Conservation (phyloP, 2,888 invertebrate species). For the Pimpla rufipes region DNA sequence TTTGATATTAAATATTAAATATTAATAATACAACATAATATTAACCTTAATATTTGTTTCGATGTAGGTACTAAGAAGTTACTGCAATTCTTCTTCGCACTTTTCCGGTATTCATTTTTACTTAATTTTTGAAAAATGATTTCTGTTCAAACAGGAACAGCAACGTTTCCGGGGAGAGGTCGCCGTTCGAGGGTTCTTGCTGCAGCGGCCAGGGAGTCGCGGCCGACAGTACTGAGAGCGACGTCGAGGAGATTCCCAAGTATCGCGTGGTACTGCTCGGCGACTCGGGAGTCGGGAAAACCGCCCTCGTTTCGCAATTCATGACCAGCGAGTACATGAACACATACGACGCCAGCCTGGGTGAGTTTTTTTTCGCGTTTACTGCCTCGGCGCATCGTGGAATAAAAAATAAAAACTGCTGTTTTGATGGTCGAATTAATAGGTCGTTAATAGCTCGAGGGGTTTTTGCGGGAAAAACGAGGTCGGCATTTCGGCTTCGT, state of each 20-base stretch:
- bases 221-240: slow-evolving; percentile 86
- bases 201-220: slow-evolving; percentile 92
- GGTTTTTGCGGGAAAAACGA: too few relatives aligned
- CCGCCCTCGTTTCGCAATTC: slow-evolving; percentile 95
- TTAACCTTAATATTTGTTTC: too few relatives aligned
- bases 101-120: background rate
- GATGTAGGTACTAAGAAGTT: too few relatives aligned
- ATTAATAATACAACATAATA: too few relatives aligned
- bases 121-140: background rate
- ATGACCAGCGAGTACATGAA: slow-evolving; percentile 98
- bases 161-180: slow-evolving; percentile 89
- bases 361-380: slow-evolving; percentile 86
- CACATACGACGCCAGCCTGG: slow-evolving; percentile 96
- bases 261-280: slow-evolving; percentile 94
- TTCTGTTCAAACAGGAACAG: slow-evolving; percentile 88
- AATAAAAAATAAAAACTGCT: background rate
- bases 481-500: too few relatives aligned
- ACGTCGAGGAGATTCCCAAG: slow-evolving; percentile 90
- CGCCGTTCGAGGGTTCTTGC: slow-evolving; percentile 95
- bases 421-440: too few relatives aligned
- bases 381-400: background rate
- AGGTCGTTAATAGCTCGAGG: too few relatives aligned
- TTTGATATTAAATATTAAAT: too few relatives aligned
- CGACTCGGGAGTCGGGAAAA: slow-evolving; percentile 95
- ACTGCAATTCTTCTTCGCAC: too few relatives aligned